Base-by-base conservation (phyloP, 2,888 invertebrate species). In the Apoda limacodes region DNA sequence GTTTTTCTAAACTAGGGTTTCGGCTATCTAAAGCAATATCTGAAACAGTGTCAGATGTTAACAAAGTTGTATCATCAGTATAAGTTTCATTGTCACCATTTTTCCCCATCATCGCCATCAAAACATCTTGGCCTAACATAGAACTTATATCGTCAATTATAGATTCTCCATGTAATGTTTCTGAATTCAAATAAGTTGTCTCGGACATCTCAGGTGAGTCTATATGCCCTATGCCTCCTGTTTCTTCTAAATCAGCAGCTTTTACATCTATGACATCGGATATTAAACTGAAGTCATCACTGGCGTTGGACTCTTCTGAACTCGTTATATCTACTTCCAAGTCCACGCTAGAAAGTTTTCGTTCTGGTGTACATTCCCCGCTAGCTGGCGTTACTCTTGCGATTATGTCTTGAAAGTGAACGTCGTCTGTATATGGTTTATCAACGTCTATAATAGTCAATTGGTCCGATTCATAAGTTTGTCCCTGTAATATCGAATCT, bases 131-230 rank as follows among this genome's bases (percentile, higher is more conserved):
- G 9, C 88, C 82, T 33, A 88, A 71, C 66, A 88, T 87, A 1
- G 89, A 90, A 52, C 90, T 90, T 27, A 91, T 85, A 52, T 91
- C 91, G 43, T 91, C 90, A 75, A 90, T 85, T 17, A 90, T 83
- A 27, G 90, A 90, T 60, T 91, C 92, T 4, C 90, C 90, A 36
- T 88, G 89, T 44, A 89, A 80, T 4, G 87, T 84, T 52, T 90
- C 90, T n/a, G 87, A 88, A 45, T 85, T 85, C 17, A 83, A 75
- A 32, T 82, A 82, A 3, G 87, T 87, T 6, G 87, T 85, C 40
- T 93, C 92, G 4, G 90, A 91, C 7, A 85, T 83, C 71, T 92
- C 92, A 0, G 92, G 91, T 0, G 92, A 92, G 57, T 93, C 92
- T 30, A 92, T 92, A 52, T 93, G 92, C 7, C 87, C 86, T 28